Percentiles rank a stretch among this genome's conserved stretches.
Conservation (phyloP, 2,888 invertebrate species). For the Machimus rusticus region DNA sequence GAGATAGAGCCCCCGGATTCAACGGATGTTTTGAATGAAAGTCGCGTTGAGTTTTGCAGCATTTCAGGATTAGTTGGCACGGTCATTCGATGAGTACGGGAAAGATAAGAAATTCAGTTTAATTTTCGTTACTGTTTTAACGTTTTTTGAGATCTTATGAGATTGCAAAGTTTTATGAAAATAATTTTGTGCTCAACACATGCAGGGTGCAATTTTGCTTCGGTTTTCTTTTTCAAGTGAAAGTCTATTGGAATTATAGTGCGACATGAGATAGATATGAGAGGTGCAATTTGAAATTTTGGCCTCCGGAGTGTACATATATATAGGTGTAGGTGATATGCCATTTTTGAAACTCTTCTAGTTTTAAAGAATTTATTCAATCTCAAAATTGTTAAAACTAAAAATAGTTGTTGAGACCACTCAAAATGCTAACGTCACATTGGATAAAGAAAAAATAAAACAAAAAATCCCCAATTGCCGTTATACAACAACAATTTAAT, state of each 20-base stretch:
- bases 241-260: constrained; percentile 35
- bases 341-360: neutral
- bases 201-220: constrained; percentile 52
- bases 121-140: neutral
- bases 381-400: neutral
- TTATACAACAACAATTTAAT: no score
- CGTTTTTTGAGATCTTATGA: neutral
- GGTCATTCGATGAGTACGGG: constrained; percentile 6
- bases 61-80: neutral
- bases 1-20: neutral
- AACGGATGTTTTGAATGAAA: neutral
- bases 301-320: neutral
- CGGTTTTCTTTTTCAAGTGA: constrained; percentile 49
- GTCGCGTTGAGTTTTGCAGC: neutral
- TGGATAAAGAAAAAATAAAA: no score
- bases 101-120: constrained; percentile 42
- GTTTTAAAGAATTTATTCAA: neutral
- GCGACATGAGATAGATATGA: constrained; percentile 8
- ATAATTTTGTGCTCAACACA: constrained; percentile 46
- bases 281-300: constrained; percentile 14
- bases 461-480: no score
- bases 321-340: constrained; percentile 20
- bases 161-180: constrained; percentile 7
- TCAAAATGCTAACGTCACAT: no score
- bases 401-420: neutral